Conservation (phyloP, 2,797 vertebrate species). For the Nasua narica region DNA sequence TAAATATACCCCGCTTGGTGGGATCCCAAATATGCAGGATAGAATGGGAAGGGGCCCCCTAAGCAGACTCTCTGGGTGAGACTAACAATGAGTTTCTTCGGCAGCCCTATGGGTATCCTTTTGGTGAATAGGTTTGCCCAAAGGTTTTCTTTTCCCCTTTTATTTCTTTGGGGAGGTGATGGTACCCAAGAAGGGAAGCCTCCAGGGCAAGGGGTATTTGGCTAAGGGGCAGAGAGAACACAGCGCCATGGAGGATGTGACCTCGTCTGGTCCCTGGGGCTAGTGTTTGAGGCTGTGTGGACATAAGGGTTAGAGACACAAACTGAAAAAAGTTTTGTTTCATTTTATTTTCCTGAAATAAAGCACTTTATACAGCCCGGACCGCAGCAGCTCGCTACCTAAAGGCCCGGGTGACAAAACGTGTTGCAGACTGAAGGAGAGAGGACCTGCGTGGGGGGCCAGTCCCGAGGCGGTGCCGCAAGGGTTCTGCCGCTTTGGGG, state of each 20-base stretch:
- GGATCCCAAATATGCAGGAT: background rate
- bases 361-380: background rate
- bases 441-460: background rate
- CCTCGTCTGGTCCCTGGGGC: background rate
- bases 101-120: background rate
- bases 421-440: background rate
- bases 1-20: no score
- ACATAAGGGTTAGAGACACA: background rate
- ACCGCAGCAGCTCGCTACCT: background rate
- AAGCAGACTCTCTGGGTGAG: background rate
- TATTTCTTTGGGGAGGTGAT: background rate
- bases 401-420: background rate
- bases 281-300: background rate
- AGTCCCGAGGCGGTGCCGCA: background rate
- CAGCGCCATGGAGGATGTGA: background rate
- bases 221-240: background rate
- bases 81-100: no score
- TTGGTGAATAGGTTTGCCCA: no score
- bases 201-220: background rate
- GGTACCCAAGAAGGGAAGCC: background rate
- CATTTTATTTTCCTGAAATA: background rate
- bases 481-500: background rate
- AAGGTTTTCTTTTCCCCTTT: background rate
- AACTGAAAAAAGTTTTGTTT: background rate
- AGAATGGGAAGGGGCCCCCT: background rate